A percentile compares a stretch with the other conserved stretches of the same genome.
These are phyloP conservation scores for Macrosiphum euphorbiae DNA, from an alignment of 2,888 invertebrate species.

Conservation along the genomic window DNA sequence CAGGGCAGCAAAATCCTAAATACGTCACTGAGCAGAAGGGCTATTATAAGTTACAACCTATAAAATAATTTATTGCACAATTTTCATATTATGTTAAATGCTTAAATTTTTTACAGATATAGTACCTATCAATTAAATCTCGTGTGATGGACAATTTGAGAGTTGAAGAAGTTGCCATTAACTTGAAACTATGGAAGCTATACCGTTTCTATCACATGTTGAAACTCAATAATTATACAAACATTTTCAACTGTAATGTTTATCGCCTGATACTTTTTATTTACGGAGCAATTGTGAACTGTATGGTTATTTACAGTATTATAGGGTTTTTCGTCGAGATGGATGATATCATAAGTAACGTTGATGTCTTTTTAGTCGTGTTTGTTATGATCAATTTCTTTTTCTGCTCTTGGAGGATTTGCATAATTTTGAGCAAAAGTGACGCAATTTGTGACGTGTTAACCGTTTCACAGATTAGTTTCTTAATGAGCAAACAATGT, in stretches of 20 bases:
- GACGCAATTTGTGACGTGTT: not conserved
- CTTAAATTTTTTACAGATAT: not conserved
- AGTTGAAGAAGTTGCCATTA: not conserved
- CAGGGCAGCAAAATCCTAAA: no score
- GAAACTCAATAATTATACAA: not conserved
- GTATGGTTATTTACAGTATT: not conserved
- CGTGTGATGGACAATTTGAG: not conserved
- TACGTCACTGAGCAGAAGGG: no score
- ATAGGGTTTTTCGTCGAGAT: not conserved
- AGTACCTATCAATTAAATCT: not conserved
- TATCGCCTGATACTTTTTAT: not conserved
- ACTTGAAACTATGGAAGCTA: not conserved
- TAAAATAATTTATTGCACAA: not conserved
- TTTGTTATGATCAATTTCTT: not conserved
- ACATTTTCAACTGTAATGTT: not conserved
- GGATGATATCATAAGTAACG: not conserved
- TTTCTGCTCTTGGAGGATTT: not conserved
- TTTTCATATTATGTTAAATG: not conserved
- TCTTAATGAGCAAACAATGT: not conserved
- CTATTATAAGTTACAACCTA: not conserved
- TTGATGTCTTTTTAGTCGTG: not conserved
- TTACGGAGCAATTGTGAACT: not conserved
- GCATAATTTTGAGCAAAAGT: not conserved
- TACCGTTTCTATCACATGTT: not conserved
- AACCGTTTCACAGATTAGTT: not conserved